Evolutionary conservation across 1,140 invertebrate genomes (phyloP), one percentile per base, ranked within the genome.

Genomic region (Drosophila pachea): DNA sequence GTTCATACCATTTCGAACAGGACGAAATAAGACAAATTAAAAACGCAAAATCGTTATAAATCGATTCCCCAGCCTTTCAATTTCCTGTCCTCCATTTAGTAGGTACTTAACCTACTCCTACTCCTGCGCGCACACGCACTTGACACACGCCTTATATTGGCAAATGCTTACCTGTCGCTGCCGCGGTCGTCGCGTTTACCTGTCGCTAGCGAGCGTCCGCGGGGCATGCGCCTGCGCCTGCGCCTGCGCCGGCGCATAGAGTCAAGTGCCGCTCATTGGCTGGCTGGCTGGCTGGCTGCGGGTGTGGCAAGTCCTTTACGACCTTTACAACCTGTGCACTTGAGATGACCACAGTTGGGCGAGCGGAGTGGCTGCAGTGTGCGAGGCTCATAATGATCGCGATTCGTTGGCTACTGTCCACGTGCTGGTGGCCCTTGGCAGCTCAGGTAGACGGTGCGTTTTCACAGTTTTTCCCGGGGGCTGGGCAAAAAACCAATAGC

Each of bases 161-260:
- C 78, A 75, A 86, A 81, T 84, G 72, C 86, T 86, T 86, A 86
- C 82, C 82, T 86, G 82, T 81, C 59, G 45, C 38, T 53, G 81
- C 74, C 58, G 43, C 40, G 50, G 63, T 43, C 47, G 50, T 43
- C 11, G 14, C 72, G 59, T 45, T 79, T 86, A 86, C 81, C 81
- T 82, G 76, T 64, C 35, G 61, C 54, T 42, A 56, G 64, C 49
- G 56, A 45, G 58, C 29, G 6, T 12, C n/a, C 22, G 36, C 45
- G 35, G 31, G 60, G 45, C 22, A 43, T 62, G 60, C 48, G 22
- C 22, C 1, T 65, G 60, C 48, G 22, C 22, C 1, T 65, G 60
- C 48, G 68, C 67, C 70, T 79, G 79, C 69, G 73, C 74, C 74
- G 77, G 82, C 81, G 81, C 82, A 86, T 86, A 72, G 60, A 86